Conservation (phyloP, 2,113 vertebrate genomes). For the Myotis brandtii region DNA sequence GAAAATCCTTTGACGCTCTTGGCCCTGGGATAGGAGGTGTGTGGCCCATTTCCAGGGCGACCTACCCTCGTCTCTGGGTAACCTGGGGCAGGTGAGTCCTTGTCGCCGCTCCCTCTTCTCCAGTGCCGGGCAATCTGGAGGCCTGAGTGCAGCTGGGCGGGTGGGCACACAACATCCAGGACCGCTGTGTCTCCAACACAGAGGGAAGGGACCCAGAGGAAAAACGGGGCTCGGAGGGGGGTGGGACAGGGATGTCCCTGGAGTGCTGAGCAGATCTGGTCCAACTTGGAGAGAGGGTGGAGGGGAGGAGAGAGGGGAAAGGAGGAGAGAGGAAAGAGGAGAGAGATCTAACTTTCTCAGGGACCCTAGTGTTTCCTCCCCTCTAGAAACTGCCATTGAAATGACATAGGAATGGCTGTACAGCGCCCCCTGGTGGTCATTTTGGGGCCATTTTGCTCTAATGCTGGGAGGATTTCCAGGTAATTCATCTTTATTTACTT, state of each 20-base stretch:
- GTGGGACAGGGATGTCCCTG: background rate
- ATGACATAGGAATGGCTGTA: background rate
- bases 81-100: background rate
- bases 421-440: conserved; percentile 50
- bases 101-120: background rate
- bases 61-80: background rate
- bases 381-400: background rate
- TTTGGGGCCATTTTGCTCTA: background rate
- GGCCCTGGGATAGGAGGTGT: background rate
- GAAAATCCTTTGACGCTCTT: background rate
- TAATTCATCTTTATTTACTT: background rate
- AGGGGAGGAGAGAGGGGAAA: background rate
- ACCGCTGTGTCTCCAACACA: background rate
- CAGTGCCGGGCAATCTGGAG: background rate
- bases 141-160: rapidly evolving
- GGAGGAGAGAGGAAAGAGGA: background rate
- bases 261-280: background rate
- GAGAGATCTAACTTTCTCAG: background rate
- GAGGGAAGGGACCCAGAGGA: background rate
- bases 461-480: background rate
- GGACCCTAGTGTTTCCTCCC: too few relatives aligned
- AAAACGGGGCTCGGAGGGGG: background rate
- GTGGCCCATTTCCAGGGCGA: background rate
- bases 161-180: rapidly evolving
- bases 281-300: background rate